phyloP scores from a whole-genome alignment of 2,888 invertebrate species.

The Rhodophaea formosa region DNA sequence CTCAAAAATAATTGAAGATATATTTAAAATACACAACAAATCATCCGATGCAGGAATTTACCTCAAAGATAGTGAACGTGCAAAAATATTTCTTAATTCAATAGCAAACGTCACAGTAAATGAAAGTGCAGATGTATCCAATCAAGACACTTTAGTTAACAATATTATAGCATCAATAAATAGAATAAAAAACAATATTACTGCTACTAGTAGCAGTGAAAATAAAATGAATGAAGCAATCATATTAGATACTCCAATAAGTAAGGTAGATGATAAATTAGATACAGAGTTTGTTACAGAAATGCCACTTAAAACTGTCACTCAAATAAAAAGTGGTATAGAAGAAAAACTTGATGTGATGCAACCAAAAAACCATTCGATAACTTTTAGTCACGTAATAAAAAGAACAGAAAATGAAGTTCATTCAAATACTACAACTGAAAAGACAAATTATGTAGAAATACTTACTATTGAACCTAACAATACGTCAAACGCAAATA shows the following conservation, averaged over 20 bases:
- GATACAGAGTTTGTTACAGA: conserved; percentile 27
- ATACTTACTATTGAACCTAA: conserved; percentile 69
- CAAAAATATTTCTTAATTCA: conserved; percentile 77
- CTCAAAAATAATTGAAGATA: conserved; percentile 69
- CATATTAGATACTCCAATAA: conserved; percentile 48
- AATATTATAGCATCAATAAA: conserved; percentile 71
- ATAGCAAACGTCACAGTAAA: conserved; percentile 74
- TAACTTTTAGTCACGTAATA: conserved; percentile 27
- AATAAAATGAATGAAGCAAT: conserved; percentile 64
- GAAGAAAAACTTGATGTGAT: conserved; percentile 55
- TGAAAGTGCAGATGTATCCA: conserved; percentile 45
- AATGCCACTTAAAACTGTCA: conserved; percentile 31
- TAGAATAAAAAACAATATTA: conserved; percentile 65
- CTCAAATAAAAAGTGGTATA: conserved; percentile 59
- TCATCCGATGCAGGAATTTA: conserved; percentile 38
- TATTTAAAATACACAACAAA: conserved; percentile 63
- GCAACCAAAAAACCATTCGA: conserved; percentile 29
- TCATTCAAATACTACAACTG: conserved; percentile 34
- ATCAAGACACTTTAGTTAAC: conserved; percentile 64
- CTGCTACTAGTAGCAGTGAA: conserved; percentile 42
- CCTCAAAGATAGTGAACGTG: conserved; percentile 69
- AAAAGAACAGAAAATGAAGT: conserved; percentile 20
- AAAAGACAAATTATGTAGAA: conserved; percentile 60
- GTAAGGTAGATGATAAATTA: conserved; percentile 29
- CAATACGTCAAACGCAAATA: conserved; percentile 46